phyloP scores from a whole-genome alignment of 2,113 vertebrate species.

The Rhagologus leucostigma region DNA sequence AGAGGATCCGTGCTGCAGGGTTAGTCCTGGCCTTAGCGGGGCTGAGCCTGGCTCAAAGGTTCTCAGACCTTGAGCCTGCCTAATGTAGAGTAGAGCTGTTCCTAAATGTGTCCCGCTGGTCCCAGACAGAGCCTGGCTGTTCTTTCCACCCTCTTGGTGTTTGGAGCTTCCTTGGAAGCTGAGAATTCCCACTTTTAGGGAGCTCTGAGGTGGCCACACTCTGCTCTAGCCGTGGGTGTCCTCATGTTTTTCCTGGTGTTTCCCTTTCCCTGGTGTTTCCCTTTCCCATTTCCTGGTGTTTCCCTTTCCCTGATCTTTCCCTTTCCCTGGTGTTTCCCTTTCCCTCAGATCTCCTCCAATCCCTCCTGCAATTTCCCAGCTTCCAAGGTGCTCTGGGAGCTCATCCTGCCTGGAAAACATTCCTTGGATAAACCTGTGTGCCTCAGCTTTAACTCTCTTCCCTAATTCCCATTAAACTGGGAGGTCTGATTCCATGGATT shows the following conservation, averaged over 20 bases:
- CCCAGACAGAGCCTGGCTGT: not conserved
- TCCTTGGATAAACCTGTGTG: not conserved
- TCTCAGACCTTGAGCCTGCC: not conserved
- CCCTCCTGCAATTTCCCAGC: not conserved
- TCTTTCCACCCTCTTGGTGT: not conserved
- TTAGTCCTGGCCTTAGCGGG: slow-evolving; percentile 58
- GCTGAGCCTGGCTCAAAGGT: not conserved
- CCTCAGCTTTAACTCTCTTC: not conserved
- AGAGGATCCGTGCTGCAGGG: slow-evolving; percentile 82
- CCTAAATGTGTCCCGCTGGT: not conserved
- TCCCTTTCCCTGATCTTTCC: not conserved
- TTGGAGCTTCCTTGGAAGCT: not conserved
- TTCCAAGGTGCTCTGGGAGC: not conserved
- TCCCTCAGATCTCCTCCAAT: not conserved
- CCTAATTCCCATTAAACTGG: not conserved
- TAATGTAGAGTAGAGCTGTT: not conserved
- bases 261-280: not conserved
- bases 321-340: not conserved
- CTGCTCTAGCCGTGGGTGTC: not conserved
- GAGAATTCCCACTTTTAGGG: not conserved
- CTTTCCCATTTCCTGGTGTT: not conserved
- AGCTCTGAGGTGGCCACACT: not conserved
- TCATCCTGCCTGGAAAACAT: not conserved
- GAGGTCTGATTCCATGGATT: not conserved
- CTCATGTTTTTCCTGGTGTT: not conserved